Conservation (phyloP, 2,113 vertebrate species). For the Podiceps cristatus region DNA sequence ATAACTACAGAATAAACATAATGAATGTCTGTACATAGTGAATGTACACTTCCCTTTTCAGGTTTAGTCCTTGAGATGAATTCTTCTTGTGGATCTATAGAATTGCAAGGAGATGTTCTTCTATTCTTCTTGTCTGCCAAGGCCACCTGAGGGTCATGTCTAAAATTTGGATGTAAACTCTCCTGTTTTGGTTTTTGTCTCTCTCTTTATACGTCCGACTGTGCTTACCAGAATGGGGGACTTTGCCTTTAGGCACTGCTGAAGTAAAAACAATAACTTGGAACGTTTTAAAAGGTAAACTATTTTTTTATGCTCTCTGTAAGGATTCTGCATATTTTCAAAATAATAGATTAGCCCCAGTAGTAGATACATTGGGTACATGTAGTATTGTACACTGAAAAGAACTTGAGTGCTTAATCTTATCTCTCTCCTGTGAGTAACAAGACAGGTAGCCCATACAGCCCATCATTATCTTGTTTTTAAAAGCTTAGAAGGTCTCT, state of each 20-base stretch:
- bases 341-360: background rate
- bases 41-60: background rate
- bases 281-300: background rate
- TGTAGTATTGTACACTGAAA: background rate
- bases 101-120: background rate
- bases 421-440: background rate
- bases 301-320: background rate
- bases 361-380: background rate
- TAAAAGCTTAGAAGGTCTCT: background rate
- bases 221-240: background rate
- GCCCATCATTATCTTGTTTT: background rate
- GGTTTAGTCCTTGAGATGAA: background rate
- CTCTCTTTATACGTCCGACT: background rate
- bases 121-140: background rate
- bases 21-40: background rate
- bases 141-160: accelerated
- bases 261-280: background rate
- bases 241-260: background rate
- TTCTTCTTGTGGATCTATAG: background rate
- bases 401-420: background rate
- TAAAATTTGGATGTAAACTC: background rate
- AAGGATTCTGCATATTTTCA: background rate
- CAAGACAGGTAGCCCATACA: background rate
- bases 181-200: background rate
- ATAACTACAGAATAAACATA: background rate